Evolutionary conservation across 2,797 vertebrate species (phyloP).

Genomic region (Gallinago nigripennis): DNA sequence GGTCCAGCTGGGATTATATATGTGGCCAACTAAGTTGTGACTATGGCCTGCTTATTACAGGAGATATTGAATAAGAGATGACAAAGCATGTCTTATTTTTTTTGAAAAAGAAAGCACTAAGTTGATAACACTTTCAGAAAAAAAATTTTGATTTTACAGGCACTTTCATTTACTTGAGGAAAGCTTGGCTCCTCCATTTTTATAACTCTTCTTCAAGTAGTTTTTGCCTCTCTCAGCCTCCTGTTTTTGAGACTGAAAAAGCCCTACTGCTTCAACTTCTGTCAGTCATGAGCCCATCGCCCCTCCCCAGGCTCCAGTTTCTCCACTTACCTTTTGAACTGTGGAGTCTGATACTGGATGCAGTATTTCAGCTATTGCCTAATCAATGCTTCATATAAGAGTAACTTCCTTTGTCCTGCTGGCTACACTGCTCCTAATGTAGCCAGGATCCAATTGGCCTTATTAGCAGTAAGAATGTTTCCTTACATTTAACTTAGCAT

Average conservation of each 20-base stretch:
- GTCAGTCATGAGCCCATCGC: not conserved
- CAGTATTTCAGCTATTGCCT: not conserved
- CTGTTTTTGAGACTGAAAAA: not conserved
- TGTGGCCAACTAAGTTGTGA: not conserved
- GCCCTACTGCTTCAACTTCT: not conserved
- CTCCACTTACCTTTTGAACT: not conserved
- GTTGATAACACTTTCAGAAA: not conserved
- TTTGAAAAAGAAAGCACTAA: not conserved
- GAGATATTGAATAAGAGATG: not conserved
- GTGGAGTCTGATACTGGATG: not conserved
- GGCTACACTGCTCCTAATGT: not conserved
- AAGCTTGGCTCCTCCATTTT: not conserved
- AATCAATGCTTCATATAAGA: not conserved
- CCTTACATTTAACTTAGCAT: not conserved
- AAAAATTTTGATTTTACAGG: not conserved
- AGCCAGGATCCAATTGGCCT: accelerated
- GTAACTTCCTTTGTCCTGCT: not conserved
- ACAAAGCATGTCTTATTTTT: not conserved
- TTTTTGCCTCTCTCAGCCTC: not conserved
- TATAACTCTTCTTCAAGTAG: not conserved
- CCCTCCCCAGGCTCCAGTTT: not conserved
- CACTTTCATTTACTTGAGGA: not conserved
- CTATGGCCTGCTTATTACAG: not conserved
- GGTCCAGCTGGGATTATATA: not conserved
- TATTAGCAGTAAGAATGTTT: not conserved